These are phyloP conservation scores for Australoheros facetus DNA, from an alignment of 2,797 vertebrate species.

Conservation along the genomic window DNA sequence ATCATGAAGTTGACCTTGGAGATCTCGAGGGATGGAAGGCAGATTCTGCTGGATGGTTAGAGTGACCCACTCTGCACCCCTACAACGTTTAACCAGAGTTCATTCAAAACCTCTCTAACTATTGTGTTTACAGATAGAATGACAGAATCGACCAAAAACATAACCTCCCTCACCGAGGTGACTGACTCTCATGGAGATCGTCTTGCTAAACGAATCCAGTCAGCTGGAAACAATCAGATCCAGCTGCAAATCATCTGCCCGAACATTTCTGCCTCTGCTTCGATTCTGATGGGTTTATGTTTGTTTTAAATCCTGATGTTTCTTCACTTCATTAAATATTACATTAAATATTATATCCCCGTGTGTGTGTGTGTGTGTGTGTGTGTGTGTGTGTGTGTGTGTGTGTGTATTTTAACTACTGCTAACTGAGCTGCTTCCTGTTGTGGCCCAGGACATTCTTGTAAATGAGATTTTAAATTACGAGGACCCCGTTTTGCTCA, in stretches of 20 bases:
- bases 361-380: no score
- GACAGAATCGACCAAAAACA: no score
- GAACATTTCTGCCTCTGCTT: background rate
- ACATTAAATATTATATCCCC: background rate
- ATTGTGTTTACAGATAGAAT: no score
- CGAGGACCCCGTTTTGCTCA: no score
- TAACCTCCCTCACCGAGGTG: no score
- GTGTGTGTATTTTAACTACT: background rate
- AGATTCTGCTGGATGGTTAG: no score
- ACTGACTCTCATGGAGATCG: background rate
- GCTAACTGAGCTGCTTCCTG: background rate
- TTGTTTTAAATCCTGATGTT: background rate
- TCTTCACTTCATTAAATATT: background rate
- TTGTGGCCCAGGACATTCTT: background rate
- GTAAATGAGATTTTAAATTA: background rate
- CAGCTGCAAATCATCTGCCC: background rate
- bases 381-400: background rate
- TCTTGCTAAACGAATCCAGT: background rate
- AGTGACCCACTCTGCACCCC: no score
- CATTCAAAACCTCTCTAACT: no score
- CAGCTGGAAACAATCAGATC: background rate
- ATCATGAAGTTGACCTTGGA: no score
- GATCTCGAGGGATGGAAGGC: no score
- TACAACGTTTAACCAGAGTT: no score
- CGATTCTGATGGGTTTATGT: background rate